Conservation (phyloP, 2,888 invertebrate genomes). For the Protonemura montana region DNA sequence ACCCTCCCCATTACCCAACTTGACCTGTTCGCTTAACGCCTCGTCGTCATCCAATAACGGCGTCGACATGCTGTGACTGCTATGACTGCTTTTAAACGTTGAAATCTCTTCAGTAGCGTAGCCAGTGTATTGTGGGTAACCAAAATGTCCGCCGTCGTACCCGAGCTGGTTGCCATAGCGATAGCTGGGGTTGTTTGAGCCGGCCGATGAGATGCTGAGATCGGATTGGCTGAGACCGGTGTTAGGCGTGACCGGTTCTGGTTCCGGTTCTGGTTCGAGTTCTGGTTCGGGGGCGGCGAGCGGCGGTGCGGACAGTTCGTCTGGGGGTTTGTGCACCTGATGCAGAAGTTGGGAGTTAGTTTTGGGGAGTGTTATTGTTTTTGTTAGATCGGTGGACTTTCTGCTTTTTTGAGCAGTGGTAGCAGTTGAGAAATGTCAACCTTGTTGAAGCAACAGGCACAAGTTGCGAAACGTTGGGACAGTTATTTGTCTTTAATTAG, state of each 20-base stretch:
- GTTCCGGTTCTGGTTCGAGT: constrained; percentile 33
- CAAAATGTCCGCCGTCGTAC: constrained; percentile 77
- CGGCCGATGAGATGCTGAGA: constrained; percentile 75
- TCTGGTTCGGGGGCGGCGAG: not conserved
- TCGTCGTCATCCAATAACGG: constrained; percentile 55
- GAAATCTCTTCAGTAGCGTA: constrained; percentile 55
- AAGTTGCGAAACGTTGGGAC: too few species aligned
- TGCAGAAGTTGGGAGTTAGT: too few species aligned
- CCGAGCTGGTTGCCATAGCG: constrained; percentile 82
- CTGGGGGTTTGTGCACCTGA: constrained; percentile 47
- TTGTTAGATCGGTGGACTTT: too few species aligned
- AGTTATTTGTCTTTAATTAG: too few species aligned
- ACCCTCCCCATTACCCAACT: constrained; percentile 60
- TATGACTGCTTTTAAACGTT: constrained; percentile 52
- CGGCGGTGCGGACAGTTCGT: not conserved
- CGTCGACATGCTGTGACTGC: constrained; percentile 26
- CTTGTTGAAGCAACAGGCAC: too few species aligned
- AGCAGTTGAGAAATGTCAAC: too few species aligned
- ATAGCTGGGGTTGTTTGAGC: constrained; percentile 75
- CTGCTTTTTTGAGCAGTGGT: too few species aligned
- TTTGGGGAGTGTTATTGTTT: too few species aligned
- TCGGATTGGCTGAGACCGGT: constrained; percentile 86
- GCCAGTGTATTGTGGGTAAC: constrained; percentile 71
- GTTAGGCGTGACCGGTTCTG: constrained; percentile 60
- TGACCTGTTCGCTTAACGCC: constrained; percentile 61